Evolutionary conservation across 1,140 invertebrate species (phyloP).

Genomic region (Nymphalis io): DNA sequence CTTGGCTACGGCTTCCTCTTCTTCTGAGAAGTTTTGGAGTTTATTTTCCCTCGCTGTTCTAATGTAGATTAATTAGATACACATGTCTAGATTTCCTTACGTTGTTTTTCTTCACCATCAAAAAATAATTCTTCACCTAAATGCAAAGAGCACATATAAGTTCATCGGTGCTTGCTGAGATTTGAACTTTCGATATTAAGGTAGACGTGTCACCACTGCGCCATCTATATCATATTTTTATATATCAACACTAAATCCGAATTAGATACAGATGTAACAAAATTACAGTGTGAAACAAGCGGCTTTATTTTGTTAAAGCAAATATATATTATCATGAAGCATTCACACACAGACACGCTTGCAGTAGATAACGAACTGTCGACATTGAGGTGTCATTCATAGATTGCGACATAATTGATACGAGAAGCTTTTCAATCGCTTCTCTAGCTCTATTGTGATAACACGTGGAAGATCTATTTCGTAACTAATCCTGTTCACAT

Average conservation of each 20-base stretch:
- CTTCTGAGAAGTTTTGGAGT: too few relatives aligned
- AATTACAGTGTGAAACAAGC: neutral
- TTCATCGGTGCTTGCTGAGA: too few relatives aligned
- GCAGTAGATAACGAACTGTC: slow-evolving; percentile 25
- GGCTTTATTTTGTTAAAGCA: slow-evolving; percentile 4
- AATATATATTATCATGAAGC: slow-evolving; percentile 7
- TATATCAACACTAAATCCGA: neutral
- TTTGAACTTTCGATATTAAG: too few relatives aligned
- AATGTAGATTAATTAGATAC: too few relatives aligned
- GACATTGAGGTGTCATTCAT: slow-evolving; percentile 46
- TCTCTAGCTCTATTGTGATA: slow-evolving; percentile 13
- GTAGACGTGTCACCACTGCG: too few relatives aligned
- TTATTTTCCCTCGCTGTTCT: too few relatives aligned
- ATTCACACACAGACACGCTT: neutral
- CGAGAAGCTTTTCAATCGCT: neutral
- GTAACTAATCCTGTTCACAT: neutral
- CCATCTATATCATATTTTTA: too few relatives aligned
- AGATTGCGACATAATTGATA: slow-evolving; percentile 38
- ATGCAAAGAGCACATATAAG: too few relatives aligned
- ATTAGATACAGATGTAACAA: neutral
- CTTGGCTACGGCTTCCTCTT: too few relatives aligned
- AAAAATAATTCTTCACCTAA: too few relatives aligned
- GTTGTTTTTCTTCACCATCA: too few relatives aligned
- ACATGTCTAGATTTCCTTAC: too few relatives aligned
- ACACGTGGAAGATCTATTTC: slow-evolving; percentile 8